Evolutionary conservation across 2,888 invertebrate species (phyloP), one percentile per base, ranked within the genome.

Genomic region (Argynnis bischoffii): DNA sequence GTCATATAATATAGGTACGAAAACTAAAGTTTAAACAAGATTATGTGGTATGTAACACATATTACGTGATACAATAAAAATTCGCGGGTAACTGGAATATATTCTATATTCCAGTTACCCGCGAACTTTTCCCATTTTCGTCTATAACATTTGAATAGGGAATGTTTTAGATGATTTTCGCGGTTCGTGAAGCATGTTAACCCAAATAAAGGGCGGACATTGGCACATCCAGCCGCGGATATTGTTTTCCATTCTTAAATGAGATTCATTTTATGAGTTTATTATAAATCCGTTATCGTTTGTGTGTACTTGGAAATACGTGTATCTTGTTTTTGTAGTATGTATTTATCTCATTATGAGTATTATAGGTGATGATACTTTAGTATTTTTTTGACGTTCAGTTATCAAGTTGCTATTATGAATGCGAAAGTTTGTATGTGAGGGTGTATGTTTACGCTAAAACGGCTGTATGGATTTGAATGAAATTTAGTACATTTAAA

Each of bases 141-240:
- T 21, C 61, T 55, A 72, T 74, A 74, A 71, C 67, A 72, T 75
- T 69, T 74, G 71, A 75, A 74, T 72, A 69, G 71, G 65, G 70
- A 67, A 72, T 66, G 69, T 64, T 66, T 63, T 48, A 61, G 73
- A 68, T 70, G 68, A 67, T 70, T 74, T 72, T 74, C 68, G 71
- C 69, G 74, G 72, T 72, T 66, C 68, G 68, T 67, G 59, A 57
- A 74, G 72, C 74, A 60, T 73, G 72, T 61, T 71, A 73, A 71
- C 74, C 73, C 68, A 67, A 74, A 73, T 74, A 69, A 68, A 69
- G 71, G 61, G 56, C 74, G 70, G 71, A 69, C 69, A 71, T 72
- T 67, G 70, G 68, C 67, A 64, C 67, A 71, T 70, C 71, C 67
- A 66, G 57, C 69, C 65, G 67, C 64, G 72, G 63, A 70, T 65